phyloP scores from a whole-genome alignment of 2,113 vertebrate species.

The Pelvicachromis taeniatus region DNA sequence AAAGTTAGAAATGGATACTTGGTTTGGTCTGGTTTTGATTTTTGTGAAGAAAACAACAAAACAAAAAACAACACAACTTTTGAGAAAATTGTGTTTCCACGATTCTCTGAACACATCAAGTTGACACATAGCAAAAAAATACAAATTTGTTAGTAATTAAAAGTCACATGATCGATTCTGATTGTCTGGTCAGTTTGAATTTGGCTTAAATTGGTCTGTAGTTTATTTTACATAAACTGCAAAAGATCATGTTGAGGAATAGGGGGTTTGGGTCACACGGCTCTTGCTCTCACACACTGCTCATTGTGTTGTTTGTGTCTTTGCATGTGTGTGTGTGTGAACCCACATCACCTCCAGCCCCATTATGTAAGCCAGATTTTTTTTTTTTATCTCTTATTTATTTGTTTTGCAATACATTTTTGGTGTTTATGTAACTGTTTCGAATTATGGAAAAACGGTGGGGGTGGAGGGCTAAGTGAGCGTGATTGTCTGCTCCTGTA shows the following conservation, averaged over 20 bases:
- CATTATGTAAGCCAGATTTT: constrained; percentile 43
- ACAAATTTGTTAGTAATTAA: not conserved
- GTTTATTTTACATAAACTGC: not conserved
- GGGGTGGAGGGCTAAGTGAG: constrained; percentile 20
- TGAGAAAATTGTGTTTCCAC: not conserved
- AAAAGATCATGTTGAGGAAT: not conserved
- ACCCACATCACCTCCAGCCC: constrained; percentile 14
- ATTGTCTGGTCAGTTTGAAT: not conserved
- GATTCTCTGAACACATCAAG: not conserved
- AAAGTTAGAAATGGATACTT: not conserved
- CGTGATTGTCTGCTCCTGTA: constrained; percentile 1
- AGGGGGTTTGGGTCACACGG: not conserved
- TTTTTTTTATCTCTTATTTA: constrained; percentile 37
- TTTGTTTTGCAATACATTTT: constrained; percentile 43
- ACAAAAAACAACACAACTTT: not conserved
- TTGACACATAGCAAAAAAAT: not conserved
- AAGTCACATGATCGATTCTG: not conserved
- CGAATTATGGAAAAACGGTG: constrained; percentile 22
- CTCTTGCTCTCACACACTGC: not conserved
- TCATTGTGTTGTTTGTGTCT: not conserved
- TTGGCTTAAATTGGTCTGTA: not conserved
- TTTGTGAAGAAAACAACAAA: not conserved
- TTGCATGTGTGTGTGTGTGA: not conserved
- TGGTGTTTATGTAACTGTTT: constrained; percentile 51
- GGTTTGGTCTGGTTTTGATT: not conserved